Evolutionary conservation across 2,113 vertebrate genomes (phyloP).

Genomic region (Peucedramus taeniatus): DNA sequence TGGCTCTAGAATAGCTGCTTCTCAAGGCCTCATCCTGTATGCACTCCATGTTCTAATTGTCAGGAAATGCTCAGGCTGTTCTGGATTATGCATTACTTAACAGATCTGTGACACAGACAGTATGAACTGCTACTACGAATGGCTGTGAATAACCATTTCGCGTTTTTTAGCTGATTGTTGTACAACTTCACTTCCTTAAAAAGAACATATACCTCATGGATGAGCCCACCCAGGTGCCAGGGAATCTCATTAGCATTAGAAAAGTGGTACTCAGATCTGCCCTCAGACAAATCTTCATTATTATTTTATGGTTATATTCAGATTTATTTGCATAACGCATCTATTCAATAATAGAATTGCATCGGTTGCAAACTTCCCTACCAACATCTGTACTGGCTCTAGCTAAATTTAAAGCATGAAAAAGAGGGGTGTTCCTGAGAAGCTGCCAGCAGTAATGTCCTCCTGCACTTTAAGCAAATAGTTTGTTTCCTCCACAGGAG

Average conservation of each 20-base stretch:
- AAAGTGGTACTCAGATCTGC: neutral
- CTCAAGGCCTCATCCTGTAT: neutral
- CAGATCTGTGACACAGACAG: neutral
- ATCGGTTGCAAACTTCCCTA: neutral
- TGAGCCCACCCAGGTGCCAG: neutral
- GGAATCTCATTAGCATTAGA: neutral
- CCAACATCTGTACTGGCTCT: neutral
- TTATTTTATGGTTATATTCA: neutral
- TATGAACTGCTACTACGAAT: neutral
- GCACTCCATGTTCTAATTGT: neutral
- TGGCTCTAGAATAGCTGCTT: neutral
- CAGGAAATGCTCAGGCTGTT: neutral
- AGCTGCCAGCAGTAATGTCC: slow-evolving; percentile 35
- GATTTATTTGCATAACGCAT: neutral
- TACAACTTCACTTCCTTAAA: neutral
- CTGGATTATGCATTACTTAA: neutral
- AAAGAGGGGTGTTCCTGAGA: slow-evolving; percentile 4
- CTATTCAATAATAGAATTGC: neutral
- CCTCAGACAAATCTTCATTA: neutral
- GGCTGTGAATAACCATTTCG: neutral
- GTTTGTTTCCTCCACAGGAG: slow-evolving; percentile 72
- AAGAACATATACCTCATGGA: neutral
- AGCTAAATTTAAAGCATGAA: neutral
- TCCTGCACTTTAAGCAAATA: slow-evolving; percentile 56
- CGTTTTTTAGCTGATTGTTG: neutral